Percentiles rank a stretch among this genome's conserved stretches.
Evolutionary conservation across 2,888 invertebrate species (phyloP).

Genomic region (Meliscaeva auricollis): DNA sequence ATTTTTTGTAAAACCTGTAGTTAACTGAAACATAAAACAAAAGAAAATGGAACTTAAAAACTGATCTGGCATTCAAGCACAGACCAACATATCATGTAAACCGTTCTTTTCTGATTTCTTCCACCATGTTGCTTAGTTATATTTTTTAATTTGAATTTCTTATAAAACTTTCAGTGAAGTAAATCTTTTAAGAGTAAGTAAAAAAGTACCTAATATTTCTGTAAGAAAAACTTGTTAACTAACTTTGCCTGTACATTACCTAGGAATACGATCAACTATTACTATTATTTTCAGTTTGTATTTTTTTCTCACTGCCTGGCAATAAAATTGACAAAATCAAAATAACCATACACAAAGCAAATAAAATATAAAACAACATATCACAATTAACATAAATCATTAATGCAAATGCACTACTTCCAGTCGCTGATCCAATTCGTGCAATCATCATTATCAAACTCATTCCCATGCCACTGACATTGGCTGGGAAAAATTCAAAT

Average conservation of each 20-base stretch:
- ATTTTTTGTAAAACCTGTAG: too few relatives aligned
- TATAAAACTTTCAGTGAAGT: too few relatives aligned
- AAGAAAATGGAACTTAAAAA: too few relatives aligned
- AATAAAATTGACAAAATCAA: slow-evolving; percentile 16
- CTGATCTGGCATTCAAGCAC: too few relatives aligned
- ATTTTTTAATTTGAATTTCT: too few relatives aligned
- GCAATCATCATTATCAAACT: slow-evolving; percentile 77
- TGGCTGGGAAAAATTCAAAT: slow-evolving; percentile 85
- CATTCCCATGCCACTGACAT: slow-evolving; percentile 78
- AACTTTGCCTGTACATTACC: too few relatives aligned
- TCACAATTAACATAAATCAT: slow-evolving; percentile 67
- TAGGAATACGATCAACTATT: neutral
- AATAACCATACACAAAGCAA: slow-evolving; percentile 29
- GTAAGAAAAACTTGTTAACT: neutral
- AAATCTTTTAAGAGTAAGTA: too few relatives aligned
- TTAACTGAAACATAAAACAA: too few relatives aligned
- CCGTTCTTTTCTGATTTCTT: too few relatives aligned
- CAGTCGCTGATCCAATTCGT: slow-evolving; percentile 76
- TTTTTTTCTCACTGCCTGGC: slow-evolving; percentile 11
- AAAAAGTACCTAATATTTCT: too few relatives aligned
- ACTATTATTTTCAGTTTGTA: neutral
- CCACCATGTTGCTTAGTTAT: too few relatives aligned
- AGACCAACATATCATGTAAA: too few relatives aligned
- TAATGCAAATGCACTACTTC: slow-evolving; percentile 76
- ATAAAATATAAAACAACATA: slow-evolving; percentile 43